Percentiles rank a stretch among this genome's conserved stretches.
Conservation (phyloP, 2,797 vertebrate species). For the Odontamblyopus lacepedii region DNA sequence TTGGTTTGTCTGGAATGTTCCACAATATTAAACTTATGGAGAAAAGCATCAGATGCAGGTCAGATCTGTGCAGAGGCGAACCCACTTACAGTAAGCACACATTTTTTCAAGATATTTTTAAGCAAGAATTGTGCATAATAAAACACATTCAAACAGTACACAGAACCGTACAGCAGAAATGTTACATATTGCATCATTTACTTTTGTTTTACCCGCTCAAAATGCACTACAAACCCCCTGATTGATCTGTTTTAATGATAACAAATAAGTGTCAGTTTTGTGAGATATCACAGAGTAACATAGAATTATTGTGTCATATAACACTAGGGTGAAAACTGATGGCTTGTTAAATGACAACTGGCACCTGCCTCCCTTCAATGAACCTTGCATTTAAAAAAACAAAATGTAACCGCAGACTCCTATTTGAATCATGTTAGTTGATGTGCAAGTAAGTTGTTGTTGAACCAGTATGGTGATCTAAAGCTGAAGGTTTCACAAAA, state of each 20-base stretch:
- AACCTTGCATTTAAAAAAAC: not conserved
- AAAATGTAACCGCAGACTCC: conserved; percentile 1
- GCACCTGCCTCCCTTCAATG: not conserved
- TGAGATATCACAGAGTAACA: conserved; percentile 5
- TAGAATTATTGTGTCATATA: not conserved
- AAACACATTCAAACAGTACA: too few species aligned
- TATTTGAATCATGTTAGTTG: conserved; percentile 6
- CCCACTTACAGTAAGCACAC: too few species aligned
- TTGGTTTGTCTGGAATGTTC: too few species aligned
- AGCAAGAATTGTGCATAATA: too few species aligned
- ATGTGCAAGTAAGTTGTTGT: conserved; percentile 6
- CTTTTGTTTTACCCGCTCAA: too few species aligned
- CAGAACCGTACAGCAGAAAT: too few species aligned
- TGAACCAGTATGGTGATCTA: conserved; percentile 1
- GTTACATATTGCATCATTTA: too few species aligned
- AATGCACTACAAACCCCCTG: too few species aligned
- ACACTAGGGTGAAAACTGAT: not conserved
- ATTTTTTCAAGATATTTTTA: too few species aligned
- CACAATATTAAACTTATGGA: too few species aligned
- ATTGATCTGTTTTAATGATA: not conserved
- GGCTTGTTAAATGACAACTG: not conserved
- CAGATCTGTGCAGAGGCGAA: too few species aligned
- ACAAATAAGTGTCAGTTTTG: conserved; percentile 16
- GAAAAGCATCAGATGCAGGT: too few species aligned
- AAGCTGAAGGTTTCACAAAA: not conserved